Conservation (phyloP, 2,888 invertebrate genomes). For the Tubulanus polymorphus region DNA sequence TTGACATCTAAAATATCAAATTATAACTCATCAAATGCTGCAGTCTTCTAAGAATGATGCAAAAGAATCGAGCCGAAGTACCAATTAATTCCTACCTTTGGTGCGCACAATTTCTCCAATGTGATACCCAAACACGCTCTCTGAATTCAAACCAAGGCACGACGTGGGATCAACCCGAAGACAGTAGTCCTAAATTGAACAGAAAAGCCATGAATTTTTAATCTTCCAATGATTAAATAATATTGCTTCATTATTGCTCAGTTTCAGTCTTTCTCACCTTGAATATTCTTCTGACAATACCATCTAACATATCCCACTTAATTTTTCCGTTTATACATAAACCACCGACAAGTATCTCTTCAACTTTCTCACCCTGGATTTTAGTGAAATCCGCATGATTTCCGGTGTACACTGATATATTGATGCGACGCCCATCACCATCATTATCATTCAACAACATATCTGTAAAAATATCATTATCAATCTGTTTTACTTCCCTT, state of each 20-base stretch:
- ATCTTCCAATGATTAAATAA: too few relatives aligned
- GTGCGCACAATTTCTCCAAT: slow-evolving; percentile 68
- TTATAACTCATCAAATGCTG: not conserved
- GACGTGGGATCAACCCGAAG: slow-evolving; percentile 88
- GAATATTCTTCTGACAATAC: slow-evolving; percentile 83
- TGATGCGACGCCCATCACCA: slow-evolving; percentile 69
- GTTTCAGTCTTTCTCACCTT: slow-evolving; percentile 60
- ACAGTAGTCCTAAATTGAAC: slow-evolving; percentile 67
- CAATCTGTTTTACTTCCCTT: too few relatives aligned
- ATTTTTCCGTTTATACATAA: slow-evolving; percentile 89
- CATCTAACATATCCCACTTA: slow-evolving; percentile 91
- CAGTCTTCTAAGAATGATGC: not conserved
- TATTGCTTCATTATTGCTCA: too few relatives aligned
- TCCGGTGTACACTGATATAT: slow-evolving; percentile 82
- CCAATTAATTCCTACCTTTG: slow-evolving; percentile 28
- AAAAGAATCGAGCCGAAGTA: not conserved
- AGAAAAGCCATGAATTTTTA: too few relatives aligned
- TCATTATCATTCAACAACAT: slow-evolving; percentile 47
- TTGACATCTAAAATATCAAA: slow-evolving; percentile 47
- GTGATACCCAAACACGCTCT: slow-evolving; percentile 90
- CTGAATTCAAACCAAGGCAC: slow-evolving; percentile 75
- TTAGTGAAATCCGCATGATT: slow-evolving; percentile 19
- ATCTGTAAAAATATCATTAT: too few relatives aligned
- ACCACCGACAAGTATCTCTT: slow-evolving; percentile 77
- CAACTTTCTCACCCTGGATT: slow-evolving; percentile 16